These are phyloP conservation scores for Drosophila orena DNA, from an alignment of 1,140 invertebrate species.

Conservation along the genomic window DNA sequence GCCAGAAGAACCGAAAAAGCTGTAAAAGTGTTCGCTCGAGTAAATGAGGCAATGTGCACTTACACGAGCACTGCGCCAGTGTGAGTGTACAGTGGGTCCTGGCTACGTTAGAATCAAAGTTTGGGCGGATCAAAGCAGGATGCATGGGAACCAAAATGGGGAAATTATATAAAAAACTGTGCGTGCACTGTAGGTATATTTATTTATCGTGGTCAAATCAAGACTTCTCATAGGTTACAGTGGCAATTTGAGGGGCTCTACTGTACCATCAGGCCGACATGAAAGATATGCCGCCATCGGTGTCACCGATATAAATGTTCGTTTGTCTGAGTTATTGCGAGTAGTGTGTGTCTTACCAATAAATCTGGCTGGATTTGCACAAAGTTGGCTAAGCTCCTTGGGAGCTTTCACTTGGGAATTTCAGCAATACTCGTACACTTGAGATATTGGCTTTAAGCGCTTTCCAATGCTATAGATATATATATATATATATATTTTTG, in stretches of 20 bases:
- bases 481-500: too few relatives aligned
- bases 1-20: constrained; percentile 57
- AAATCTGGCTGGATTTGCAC: constrained; percentile 31
- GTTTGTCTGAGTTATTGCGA: too few relatives aligned
- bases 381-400: constrained; percentile 28
- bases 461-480: background rate
- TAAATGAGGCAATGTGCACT: constrained; percentile 62
- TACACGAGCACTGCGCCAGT: constrained; percentile 9
- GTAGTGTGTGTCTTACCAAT: constrained; percentile 8
- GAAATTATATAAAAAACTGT: too few relatives aligned
- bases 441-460: background rate
- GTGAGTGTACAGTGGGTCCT: background rate
- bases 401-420: constrained; percentile 13
- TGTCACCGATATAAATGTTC: constrained; percentile 14
- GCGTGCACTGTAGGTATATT: too few relatives aligned
- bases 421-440: too few relatives aligned
- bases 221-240: too few relatives aligned
- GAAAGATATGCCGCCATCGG: constrained; percentile 15
- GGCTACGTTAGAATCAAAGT: background rate
- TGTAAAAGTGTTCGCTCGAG: constrained; percentile 69
- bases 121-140: too few relatives aligned
- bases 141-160: too few relatives aligned
- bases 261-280: constrained; percentile 11
- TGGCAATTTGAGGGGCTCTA: background rate
- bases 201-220: too few relatives aligned